phyloP scores from a whole-genome alignment of 2,888 invertebrate species.

The Panorpa germanica region DNA sequence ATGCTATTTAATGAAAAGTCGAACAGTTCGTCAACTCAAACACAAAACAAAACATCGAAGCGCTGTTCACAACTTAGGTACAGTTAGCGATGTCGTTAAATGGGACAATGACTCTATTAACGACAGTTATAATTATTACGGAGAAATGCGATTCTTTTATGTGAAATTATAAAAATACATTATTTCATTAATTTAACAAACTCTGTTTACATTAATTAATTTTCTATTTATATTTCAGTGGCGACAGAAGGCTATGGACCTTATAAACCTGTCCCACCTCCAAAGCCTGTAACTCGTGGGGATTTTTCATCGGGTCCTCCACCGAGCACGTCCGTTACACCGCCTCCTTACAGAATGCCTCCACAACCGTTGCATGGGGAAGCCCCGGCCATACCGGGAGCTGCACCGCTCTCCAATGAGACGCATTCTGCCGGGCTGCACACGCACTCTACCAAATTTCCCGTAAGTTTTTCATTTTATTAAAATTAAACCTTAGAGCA shows the following conservation, averaged over 20 bases:
- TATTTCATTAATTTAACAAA: slow-evolving; percentile 5
- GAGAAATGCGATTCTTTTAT: neutral
- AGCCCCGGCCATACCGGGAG: slow-evolving; percentile 29
- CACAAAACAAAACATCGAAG: no score
- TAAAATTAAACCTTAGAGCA: no score
- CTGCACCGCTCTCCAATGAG: slow-evolving; percentile 22
- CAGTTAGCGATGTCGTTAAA: no score
- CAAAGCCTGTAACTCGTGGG: slow-evolving; percentile 35
- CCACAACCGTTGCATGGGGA: slow-evolving; percentile 40
- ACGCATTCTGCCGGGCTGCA: slow-evolving; percentile 24
- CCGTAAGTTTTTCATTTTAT: slow-evolving; percentile 33
- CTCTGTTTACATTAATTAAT: slow-evolving; percentile 17
- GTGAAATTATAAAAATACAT: neutral
- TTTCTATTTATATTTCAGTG: slow-evolving; percentile 21
- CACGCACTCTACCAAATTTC: slow-evolving; percentile 63
- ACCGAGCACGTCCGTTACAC: slow-evolving; percentile 18
- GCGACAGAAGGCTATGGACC: slow-evolving; percentile 34
- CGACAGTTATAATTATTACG: no score
- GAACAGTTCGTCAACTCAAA: no score
- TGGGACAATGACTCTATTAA: no score
- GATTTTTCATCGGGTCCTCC: slow-evolving; percentile 19
- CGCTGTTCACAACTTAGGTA: no score
- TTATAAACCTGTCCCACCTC: slow-evolving; percentile 36
- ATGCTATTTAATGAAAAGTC: no score
- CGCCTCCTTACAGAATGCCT: slow-evolving; percentile 48